Percentiles rank a stretch among this genome's conserved stretches.
Conservation (phyloP, 1,140 invertebrate species). For the Drosophila seguyi region DNA sequence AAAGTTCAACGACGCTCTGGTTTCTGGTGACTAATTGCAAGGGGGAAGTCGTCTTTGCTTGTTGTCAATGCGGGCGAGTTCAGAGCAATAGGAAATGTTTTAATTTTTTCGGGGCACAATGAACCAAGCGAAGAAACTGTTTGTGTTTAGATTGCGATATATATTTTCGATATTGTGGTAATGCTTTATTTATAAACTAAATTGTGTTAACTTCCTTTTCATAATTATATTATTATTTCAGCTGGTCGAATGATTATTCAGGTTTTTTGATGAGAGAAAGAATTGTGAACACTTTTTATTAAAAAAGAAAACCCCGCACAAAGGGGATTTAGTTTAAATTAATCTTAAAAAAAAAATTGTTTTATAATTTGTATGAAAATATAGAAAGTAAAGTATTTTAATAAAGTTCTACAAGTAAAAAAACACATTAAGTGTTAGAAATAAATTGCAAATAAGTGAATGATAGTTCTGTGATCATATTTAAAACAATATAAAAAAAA, state of each 20-base stretch:
- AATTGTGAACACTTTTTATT: too few relatives aligned
- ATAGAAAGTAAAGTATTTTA: too few relatives aligned
- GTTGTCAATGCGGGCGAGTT: slow-evolving; percentile 49
- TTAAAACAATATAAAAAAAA: too few relatives aligned
- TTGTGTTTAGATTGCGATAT: not conserved
- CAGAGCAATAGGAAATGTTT: slow-evolving; percentile 39
- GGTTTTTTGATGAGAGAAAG: too few relatives aligned
- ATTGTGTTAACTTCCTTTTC: not conserved
- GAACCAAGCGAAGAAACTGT: slow-evolving; percentile 16
- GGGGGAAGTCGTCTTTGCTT: slow-evolving; percentile 67
- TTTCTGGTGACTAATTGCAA: slow-evolving; percentile 65
- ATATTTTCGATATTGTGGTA: not conserved
- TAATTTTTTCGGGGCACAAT: slow-evolving; percentile 26
- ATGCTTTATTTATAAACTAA: slow-evolving; percentile 1
- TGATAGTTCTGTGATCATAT: too few relatives aligned
- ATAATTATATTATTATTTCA: not conserved
- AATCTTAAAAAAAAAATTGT: too few relatives aligned
- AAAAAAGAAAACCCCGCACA: not conserved
- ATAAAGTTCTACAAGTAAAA: too few relatives aligned
- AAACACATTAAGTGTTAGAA: too few relatives aligned
- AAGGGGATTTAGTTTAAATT: too few relatives aligned
- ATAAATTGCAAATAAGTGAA: too few relatives aligned
- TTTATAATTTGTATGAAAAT: too few relatives aligned
- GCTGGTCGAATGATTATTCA: accelerated
- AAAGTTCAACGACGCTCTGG: slow-evolving; percentile 61